phyloP scores from a whole-genome alignment of 2,888 invertebrate genomes.

The Drosophila maculinotata region DNA sequence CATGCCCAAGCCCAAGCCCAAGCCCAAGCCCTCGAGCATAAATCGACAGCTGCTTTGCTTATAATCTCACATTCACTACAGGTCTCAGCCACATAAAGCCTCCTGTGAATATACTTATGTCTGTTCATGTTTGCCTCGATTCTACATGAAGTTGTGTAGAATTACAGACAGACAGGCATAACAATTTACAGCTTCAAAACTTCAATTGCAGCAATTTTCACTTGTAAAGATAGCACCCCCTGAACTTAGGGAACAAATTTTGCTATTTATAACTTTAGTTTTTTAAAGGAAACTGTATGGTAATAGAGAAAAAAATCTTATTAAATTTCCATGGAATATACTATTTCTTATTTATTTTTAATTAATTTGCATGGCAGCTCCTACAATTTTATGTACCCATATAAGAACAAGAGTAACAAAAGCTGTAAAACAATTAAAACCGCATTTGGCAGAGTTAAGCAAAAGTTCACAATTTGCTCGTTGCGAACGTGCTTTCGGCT shows the following conservation, averaged over 20 bases:
- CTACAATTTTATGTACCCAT: too few relatives aligned
- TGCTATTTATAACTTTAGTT: too few relatives aligned
- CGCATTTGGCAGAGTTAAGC: slow-evolving; percentile 25
- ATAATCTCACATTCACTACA: slow-evolving; percentile 35
- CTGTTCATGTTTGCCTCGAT: neutral
- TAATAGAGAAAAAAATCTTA: too few relatives aligned
- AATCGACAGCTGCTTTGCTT: slow-evolving; percentile 51
- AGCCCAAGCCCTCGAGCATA: slow-evolving; percentile 26
- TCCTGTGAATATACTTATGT: slow-evolving; percentile 2
- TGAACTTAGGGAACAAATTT: too few relatives aligned
- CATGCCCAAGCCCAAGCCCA: neutral
- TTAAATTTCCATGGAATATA: neutral
- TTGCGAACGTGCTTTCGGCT: slow-evolving; percentile 5
- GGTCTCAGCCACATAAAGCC: neutral
- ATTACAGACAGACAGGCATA: neutral
- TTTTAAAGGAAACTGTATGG: too few relatives aligned
- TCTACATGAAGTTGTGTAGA: slow-evolving; percentile 6
- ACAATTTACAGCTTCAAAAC: slow-evolving; percentile 9
- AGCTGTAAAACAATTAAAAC: slow-evolving; percentile 64
- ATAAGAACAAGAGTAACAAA: neutral
- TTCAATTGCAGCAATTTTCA: slow-evolving; percentile 4
- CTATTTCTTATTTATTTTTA: neutral
- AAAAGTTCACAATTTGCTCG: slow-evolving; percentile 26
- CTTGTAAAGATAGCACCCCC: neutral
- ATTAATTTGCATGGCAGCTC: neutral